Evolutionary conservation across 2,113 vertebrate genomes (phyloP), one percentile per base, ranked within the genome.

Genomic region (Carlito syrichta): DNA sequence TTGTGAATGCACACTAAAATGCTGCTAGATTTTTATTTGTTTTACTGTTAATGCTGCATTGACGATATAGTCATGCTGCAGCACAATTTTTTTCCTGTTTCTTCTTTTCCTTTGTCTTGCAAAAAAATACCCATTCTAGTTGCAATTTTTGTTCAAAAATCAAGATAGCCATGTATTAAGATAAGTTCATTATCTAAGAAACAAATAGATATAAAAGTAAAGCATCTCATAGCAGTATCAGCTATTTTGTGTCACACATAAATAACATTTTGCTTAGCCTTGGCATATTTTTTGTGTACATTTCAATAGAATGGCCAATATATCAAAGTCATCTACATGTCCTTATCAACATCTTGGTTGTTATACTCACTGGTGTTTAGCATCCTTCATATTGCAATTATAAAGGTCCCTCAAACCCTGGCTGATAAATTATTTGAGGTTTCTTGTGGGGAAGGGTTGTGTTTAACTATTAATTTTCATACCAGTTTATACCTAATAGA

Each of bases 31-130:
- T 97, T 97, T 63, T 58, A 78, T 96, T 93, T 95, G 74, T 93
- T 94, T 96, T 86, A 90, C 84, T 91, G 95, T 95, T 97, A 96
- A 86, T 94, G 95, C 96, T 97, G 89, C 95, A 79, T 60, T 88
- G 94, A 96, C 94, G 76, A 88, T 25, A 85, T 0, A 71, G 89
- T 35, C 56, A 10, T 13, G 48, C 54, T 94, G 77, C 68, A 45
- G 92, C 32, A 82, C 38, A 10, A 20, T 12, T 89, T 79, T 77
- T 56, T 43, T 35, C 60, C 78, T 6, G 7, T 85, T 83, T 71
- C 62, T 58, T 84, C 62, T 58, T 86, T 90, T 56, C 45, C 62
- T 97, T 98, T 97, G 97, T 97, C 77, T 95, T 68, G 85, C 38
- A 77, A 83, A 85, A n/a, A 93, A 93, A 74, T 63, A 66, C 10